phyloP scores from a whole-genome alignment of 1,140 invertebrate genomes.

The Halotydeus destructor region DNA sequence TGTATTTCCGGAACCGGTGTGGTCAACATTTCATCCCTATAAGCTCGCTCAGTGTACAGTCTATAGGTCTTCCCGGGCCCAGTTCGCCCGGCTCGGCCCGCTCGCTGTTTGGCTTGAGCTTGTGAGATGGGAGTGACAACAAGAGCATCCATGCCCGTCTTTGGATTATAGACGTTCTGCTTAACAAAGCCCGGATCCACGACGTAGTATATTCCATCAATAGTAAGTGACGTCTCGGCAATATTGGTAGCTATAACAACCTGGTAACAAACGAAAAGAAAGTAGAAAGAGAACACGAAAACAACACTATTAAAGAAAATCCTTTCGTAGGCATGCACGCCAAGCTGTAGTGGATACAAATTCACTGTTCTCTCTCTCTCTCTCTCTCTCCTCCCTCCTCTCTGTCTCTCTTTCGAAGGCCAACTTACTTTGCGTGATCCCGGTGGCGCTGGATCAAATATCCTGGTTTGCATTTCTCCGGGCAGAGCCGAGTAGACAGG shows the following conservation, averaged over 20 bases:
- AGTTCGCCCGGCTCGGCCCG: slow-evolving; percentile 72
- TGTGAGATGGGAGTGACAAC: slow-evolving; percentile 96
- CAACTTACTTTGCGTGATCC: slow-evolving; percentile 76
- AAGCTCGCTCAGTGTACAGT: slow-evolving; percentile 49
- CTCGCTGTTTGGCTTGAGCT: slow-evolving; percentile 64
- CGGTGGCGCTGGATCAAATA: slow-evolving; percentile 57
- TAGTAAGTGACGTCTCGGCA: slow-evolving; percentile 95
- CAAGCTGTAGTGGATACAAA: no score
- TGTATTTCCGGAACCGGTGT: slow-evolving; percentile 96
- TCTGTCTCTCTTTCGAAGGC: no score
- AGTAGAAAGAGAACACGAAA: no score
- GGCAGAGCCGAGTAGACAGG: slow-evolving; percentile 97
- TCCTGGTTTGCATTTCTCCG: slow-evolving; percentile 92
- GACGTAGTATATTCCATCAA: slow-evolving; percentile 97
- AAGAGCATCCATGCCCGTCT: slow-evolving; percentile 93
- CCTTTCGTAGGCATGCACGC: no score
- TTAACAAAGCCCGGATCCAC: slow-evolving; percentile 99
- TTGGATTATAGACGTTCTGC: slow-evolving; percentile 95
- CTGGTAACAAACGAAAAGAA: no score
- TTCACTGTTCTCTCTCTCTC: no score
- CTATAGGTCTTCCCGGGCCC: slow-evolving; percentile 94
- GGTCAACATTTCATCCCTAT: slow-evolving; percentile 91
- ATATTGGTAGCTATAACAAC: slow-evolving; percentile 96
- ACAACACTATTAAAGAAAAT: no score
- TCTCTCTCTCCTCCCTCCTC: no score